Evolutionary conservation across 2,888 invertebrate genomes (phyloP).

Genomic region (Phengaris alcon): DNA sequence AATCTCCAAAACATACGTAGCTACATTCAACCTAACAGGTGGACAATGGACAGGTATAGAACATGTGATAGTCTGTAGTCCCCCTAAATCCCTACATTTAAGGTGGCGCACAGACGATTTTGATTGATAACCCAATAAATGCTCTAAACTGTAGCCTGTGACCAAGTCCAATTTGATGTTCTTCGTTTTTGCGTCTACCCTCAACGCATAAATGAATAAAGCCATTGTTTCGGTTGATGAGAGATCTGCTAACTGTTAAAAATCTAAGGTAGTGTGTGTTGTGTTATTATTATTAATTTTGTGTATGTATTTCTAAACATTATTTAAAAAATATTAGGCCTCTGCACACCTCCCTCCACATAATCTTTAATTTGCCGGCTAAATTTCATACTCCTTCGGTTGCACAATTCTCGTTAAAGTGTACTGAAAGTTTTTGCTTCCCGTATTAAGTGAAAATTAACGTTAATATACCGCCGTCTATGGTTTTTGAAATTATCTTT

Average conservation of each 20-base stretch:
- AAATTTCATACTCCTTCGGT: no score
- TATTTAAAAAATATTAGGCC: no score
- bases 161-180: slow-evolving; percentile 64
- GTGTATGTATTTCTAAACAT: no score
- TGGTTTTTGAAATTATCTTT: no score
- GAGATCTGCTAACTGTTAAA: slow-evolving; percentile 30
- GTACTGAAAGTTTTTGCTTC: no score
- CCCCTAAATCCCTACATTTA: slow-evolving; percentile 37
- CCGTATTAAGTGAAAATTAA: no score
- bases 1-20: background rate
- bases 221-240: slow-evolving; percentile 57
- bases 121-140: slow-evolving; percentile 65
- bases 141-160: slow-evolving; percentile 50
- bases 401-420: no score
- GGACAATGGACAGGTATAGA: background rate
- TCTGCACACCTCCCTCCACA: no score
- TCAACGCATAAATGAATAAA: slow-evolving; percentile 66
- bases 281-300: no score
- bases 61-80: background rate
- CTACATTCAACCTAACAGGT: slow-evolving; percentile 2
- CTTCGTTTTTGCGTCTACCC: slow-evolving; percentile 64
- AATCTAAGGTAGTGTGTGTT: no score
- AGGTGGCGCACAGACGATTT: slow-evolving; percentile 48
- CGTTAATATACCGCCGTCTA: no score
- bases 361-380: no score